Conservation (phyloP, 2,113 vertebrate species). For the Phocoena sinus region DNA sequence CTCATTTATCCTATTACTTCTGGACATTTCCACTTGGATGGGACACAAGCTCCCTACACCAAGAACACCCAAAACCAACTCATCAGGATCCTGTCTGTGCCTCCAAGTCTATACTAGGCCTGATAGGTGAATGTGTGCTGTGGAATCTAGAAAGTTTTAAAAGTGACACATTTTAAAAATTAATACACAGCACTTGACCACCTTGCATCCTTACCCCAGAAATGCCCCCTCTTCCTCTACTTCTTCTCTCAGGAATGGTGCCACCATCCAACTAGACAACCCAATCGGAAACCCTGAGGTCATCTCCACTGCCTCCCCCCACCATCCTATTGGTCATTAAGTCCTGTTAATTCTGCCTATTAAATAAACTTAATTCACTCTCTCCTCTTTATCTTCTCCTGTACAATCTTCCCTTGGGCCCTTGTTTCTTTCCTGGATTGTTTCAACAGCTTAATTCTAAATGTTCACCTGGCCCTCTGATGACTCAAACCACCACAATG, state of each 20-base stretch:
- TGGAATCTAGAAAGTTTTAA: background rate
- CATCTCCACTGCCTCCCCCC: background rate
- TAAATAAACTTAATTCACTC: background rate
- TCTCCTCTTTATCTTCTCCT: background rate
- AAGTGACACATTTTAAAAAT: background rate
- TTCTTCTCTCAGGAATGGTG: background rate
- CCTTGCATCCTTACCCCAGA: background rate
- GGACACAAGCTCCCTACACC: background rate
- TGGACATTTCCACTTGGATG: background rate
- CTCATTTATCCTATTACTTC: background rate
- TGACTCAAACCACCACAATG: background rate
- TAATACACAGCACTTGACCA: background rate
- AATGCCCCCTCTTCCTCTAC: background rate
- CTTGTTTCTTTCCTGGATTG: background rate
- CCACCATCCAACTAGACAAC: background rate
- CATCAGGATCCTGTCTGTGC: background rate
- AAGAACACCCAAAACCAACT: background rate
- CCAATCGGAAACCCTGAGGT: background rate
- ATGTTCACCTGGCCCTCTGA: background rate
- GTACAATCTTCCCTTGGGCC: background rate
- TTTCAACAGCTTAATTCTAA: background rate
- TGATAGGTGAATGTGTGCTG: background rate
- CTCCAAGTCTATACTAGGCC: background rate
- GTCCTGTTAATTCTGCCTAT: background rate
- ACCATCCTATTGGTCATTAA: background rate